phyloP scores from a whole-genome alignment of 2,888 invertebrate genomes.

The Chrysolina americana region DNA sequence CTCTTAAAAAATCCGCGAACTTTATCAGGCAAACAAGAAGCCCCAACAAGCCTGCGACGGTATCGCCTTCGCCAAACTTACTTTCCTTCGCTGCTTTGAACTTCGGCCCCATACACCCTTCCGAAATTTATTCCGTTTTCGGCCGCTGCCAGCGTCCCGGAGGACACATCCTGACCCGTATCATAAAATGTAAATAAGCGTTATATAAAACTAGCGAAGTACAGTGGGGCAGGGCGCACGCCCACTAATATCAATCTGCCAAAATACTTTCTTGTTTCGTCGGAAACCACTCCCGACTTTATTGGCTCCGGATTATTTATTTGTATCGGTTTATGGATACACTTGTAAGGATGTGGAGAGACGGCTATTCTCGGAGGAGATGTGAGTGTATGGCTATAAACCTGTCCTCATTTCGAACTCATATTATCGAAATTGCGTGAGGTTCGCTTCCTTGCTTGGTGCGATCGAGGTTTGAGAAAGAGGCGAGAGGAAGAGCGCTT shows the following conservation, averaged over 20 bases:
- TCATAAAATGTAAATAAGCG: slow-evolving; percentile 57
- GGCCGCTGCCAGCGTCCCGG: slow-evolving; percentile 40
- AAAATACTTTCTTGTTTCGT: slow-evolving; percentile 48
- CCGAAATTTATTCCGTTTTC: slow-evolving; percentile 13
- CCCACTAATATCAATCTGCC: slow-evolving; percentile 51
- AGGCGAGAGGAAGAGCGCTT: neutral
- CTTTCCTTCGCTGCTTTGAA: slow-evolving; percentile 2
- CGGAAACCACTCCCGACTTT: slow-evolving; percentile 45
- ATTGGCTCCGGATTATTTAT: slow-evolving; percentile 45
- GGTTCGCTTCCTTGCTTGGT: neutral
- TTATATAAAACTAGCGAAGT: slow-evolving; percentile 49
- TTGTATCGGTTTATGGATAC: slow-evolving; percentile 38
- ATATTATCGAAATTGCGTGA: slow-evolving; percentile 20
- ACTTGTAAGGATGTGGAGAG: slow-evolving; percentile 25
- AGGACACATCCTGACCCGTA: slow-evolving; percentile 49
- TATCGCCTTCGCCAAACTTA: neutral
- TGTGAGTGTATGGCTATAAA: slow-evolving; percentile 25
- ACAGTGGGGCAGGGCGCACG: slow-evolving; percentile 34
- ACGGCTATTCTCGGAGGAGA: slow-evolving; percentile 11
- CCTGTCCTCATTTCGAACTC: slow-evolving; percentile 24
- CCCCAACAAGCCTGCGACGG: neutral
- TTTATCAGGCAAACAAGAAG: slow-evolving; percentile 39
- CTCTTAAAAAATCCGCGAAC: neutral
- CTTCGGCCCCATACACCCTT: slow-evolving; percentile 8
- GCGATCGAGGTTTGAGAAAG: neutral